Evolutionary conservation across 2,113 vertebrate genomes (phyloP), one percentile per base, ranked within the genome.

Genomic region (Lophochroa leadbeateri): DNA sequence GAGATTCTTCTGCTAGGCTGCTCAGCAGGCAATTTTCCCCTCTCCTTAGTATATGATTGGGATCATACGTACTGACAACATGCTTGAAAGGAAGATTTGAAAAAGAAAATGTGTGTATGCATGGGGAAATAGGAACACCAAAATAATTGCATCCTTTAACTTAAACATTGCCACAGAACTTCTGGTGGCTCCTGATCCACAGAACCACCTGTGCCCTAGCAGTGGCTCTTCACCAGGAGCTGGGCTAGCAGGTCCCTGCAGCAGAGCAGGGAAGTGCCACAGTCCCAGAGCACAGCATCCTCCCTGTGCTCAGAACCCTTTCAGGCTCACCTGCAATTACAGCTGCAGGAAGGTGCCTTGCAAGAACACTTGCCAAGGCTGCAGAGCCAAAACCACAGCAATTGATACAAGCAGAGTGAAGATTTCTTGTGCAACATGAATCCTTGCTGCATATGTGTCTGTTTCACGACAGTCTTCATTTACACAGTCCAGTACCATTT

Each of bases 361-460:
- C 33, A 6, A 33, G 28, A 80, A 63, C 47, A 8, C 60, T 33
- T 28, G 20, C 17, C 10, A 25, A 86, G 53, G 49, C 39, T 75
- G 44, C 67, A 49, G 35, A 75, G 67, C 55, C 41, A 60, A 49
- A 65, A 60, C 27, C 9, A 1, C 2, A 2, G 4, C 53, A 44
- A 49, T 5, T 0, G 0, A 14, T 25, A 58, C 3, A 12, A 7
- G 25, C n/a, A 46, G 61, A 74, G 25, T 4, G 12, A 35, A 53
- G 50, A 24, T 19, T 17, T 46, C 21, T 23, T 13, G 28, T 79
- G 21, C 65, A 61, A 29, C 10, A 2, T 6, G 29, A 86, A 24
- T 19, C n/a, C 50, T 44, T 53, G 49, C 7, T 44, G 70, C 31
- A 10, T 23, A 28, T 5, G 2, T 3, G 1, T 20, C 17, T 41